phyloP scores from a whole-genome alignment of 2,797 vertebrate genomes.

The Microtus californicus region DNA sequence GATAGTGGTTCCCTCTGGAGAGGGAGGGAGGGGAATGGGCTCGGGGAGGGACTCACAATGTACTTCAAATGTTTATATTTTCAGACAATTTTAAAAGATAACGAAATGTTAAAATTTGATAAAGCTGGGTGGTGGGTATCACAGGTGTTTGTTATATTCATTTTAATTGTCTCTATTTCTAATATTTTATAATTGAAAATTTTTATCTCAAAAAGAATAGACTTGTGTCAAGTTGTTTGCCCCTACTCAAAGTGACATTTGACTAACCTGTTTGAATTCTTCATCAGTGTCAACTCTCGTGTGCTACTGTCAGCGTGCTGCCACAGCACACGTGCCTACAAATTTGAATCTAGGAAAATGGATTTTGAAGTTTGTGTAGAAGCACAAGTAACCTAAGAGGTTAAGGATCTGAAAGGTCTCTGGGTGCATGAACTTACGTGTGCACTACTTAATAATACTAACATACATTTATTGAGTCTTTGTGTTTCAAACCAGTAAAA shows the following conservation, averaged over 20 bases:
- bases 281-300: conserved; percentile 3
- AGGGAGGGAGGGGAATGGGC: conserved; percentile 73
- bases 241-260: conserved; percentile 25
- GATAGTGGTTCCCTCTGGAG: conserved; percentile 81
- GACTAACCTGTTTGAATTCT: conserved; percentile 55
- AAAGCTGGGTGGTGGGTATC: conserved; percentile 74
- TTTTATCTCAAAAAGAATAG: conserved; percentile 59
- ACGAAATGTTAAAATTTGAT: conserved; percentile 65
- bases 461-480: conserved; percentile 55
- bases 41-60: conserved; percentile 68
- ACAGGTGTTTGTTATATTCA: conserved; percentile 66
- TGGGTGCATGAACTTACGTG: conserved; percentile 49
- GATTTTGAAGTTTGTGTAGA: conserved; percentile 62
- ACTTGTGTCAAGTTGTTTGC: conserved; percentile 54
- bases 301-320: conserved; percentile 35
- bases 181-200: conserved; percentile 64
- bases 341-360: conserved; percentile 62
- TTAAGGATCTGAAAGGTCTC: conserved; percentile 43
- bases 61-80: conserved; percentile 64
- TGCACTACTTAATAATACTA: conserved; percentile 68
- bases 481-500: conserved; percentile 53
- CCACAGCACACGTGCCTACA: neutral
- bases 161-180: conserved; percentile 68
- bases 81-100: conserved; percentile 68
- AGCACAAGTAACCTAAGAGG: conserved; percentile 20